Conservation (phyloP, 1,140 invertebrate genomes). For the Pachypsylla venusta region DNA sequence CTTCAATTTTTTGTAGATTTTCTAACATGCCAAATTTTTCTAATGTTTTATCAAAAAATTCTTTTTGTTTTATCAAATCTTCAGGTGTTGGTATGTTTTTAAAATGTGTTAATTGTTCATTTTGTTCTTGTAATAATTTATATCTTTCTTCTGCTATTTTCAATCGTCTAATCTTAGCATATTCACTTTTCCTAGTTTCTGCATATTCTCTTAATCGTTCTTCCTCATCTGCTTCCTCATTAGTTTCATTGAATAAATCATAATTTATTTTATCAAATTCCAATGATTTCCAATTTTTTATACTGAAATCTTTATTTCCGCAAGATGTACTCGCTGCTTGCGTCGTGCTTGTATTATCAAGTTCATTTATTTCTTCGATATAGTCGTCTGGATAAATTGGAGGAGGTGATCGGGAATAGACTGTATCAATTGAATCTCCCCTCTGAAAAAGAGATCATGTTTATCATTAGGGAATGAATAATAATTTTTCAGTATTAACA, state of each 20-base stretch:
- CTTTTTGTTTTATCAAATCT: not conserved
- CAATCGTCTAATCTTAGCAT: not conserved
- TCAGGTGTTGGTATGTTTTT: too few relatives aligned
- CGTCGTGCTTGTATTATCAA: not conserved
- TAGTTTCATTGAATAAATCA: not conserved
- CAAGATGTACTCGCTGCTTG: not conserved
- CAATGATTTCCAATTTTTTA: not conserved
- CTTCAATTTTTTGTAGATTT: not conserved
- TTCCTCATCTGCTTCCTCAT: not conserved
- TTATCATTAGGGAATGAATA: not conserved
- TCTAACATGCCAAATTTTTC: not conserved
- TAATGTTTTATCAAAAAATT: not conserved
- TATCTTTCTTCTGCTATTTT: not conserved
- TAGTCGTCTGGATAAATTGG: not conserved
- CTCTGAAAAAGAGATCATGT: conserved; percentile 32
- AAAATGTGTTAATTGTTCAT: not conserved
- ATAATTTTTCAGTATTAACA: not conserved
- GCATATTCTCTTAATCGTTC: not conserved
- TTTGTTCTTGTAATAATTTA: not conserved
- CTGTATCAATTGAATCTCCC: conserved; percentile 41
- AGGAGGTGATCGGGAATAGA: conserved; percentile 31
- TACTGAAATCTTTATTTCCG: not conserved
- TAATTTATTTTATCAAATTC: not conserved
- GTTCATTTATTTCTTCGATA: not conserved
- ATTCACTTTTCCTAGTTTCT: not conserved